These are phyloP conservation scores for Cistogaster globosa DNA, from an alignment of 2,888 invertebrate species.

Conservation along the genomic window DNA sequence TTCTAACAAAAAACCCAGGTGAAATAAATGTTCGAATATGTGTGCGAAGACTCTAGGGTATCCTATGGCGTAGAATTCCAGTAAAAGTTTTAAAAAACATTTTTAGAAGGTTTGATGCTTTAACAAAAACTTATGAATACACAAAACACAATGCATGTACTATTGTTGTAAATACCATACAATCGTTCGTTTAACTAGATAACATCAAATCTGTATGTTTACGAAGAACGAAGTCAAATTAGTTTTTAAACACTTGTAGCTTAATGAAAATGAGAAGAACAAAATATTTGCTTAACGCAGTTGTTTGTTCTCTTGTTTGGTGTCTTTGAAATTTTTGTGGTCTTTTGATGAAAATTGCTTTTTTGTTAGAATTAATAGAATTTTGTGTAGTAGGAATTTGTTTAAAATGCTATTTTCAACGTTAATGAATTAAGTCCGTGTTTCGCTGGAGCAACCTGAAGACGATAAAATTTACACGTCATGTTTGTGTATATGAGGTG, in stretches of 20 bases:
- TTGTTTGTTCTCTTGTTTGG: no score
- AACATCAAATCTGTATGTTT: conserved; percentile 1
- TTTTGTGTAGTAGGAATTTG: no score
- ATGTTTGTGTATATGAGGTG: no score
- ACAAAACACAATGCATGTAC: conserved; percentile 16
- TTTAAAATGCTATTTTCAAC: no score
- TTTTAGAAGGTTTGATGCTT: conserved; percentile 47
- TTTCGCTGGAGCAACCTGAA: no score
- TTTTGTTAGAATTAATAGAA: no score
- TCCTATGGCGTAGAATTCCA: conserved; percentile 36
- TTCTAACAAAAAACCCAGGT: conserved; percentile 6
- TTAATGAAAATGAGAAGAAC: background rate
- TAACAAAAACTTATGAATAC: conserved; percentile 10
- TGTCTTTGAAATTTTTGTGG: no score
- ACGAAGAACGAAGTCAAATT: background rate
- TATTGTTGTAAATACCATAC: conserved; percentile 26
- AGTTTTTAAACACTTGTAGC: background rate
- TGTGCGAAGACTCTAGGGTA: conserved; percentile 44
- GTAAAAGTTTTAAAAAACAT: conserved; percentile 41
- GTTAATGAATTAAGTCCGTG: no score
- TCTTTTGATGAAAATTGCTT: no score
- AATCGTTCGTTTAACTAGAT: conserved; percentile 39
- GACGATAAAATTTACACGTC: no score
- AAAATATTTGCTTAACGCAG: no score
- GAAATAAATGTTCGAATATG: conserved; percentile 6